Conservation (phyloP, 2,888 invertebrate species). For the Euzophera pinguis region DNA sequence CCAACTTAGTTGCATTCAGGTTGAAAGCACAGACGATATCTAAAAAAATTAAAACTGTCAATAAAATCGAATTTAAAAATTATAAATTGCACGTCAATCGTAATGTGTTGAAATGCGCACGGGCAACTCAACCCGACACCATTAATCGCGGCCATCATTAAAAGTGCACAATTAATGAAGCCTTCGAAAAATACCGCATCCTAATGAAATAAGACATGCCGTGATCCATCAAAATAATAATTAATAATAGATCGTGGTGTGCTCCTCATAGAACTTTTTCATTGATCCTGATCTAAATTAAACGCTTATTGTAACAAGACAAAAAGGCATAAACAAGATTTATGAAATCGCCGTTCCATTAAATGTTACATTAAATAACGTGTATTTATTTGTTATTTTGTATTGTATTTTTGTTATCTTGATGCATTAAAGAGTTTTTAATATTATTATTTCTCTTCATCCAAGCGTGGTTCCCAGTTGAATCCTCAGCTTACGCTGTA, state of each 20-base stretch:
- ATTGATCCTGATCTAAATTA: neutral
- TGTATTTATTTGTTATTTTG: no score
- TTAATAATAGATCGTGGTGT: conserved; percentile 66
- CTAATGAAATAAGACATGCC: conserved; percentile 72
- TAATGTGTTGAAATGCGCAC: conserved; percentile 9
- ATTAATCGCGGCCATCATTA: conserved; percentile 25
- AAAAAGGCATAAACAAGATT: no score
- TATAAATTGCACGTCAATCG: conserved; percentile 19
- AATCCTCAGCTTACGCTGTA: no score
- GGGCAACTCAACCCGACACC: neutral
- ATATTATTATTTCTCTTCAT: no score
- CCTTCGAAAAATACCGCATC: conserved; percentile 53
- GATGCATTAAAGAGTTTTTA: no score
- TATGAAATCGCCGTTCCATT: no score
- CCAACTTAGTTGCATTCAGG: no score
- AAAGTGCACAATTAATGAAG: conserved; percentile 60
- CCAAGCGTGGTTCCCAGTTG: no score
- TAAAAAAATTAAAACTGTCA: neutral
- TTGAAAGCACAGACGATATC: no score
- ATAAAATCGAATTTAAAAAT: conserved; percentile 12
- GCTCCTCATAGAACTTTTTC: neutral
- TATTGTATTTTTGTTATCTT: no score
- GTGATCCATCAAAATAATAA: conserved; percentile 78
- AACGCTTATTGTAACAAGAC: neutral
- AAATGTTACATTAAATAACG: no score